Conservation (phyloP, 2,888 invertebrate species). For the Calameuta pallipes region DNA sequence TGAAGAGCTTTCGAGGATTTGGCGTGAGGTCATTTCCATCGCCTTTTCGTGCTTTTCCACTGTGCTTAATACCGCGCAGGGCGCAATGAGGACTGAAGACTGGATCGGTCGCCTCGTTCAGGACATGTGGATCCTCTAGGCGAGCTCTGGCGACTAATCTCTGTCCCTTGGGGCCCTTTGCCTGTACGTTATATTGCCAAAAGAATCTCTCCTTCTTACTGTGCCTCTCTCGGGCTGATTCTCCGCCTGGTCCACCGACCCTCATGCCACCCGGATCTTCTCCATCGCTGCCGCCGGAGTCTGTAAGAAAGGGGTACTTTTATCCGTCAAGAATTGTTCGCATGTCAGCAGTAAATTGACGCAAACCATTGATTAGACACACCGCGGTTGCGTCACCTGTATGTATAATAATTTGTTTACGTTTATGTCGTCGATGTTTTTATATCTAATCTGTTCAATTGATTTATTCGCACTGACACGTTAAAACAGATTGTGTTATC, state of each 20-base stretch:
- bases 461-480: neutral
- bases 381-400: neutral
- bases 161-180: slow-evolving; percentile 97
- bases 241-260: slow-evolving; percentile 58
- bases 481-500: neutral
- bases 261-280: slow-evolving; percentile 62
- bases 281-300: slow-evolving; percentile 75
- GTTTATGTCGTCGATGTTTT: neutral
- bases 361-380: neutral
- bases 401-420: neutral
- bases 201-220: slow-evolving; percentile 87
- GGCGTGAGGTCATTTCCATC: slow-evolving; percentile 98
- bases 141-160: slow-evolving; percentile 85
- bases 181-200: slow-evolving; percentile 99
- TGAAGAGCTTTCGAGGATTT: slow-evolving; percentile 89
- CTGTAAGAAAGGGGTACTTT: slow-evolving; percentile 56
- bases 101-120: slow-evolving; percentile 93
- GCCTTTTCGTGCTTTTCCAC: slow-evolving; percentile 93
- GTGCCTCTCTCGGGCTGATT: slow-evolving; percentile 49
- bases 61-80: slow-evolving; percentile 89
- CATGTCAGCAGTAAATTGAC: neutral
- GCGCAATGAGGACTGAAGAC: slow-evolving; percentile 95
- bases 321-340: neutral
- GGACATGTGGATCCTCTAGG: slow-evolving; percentile 90
- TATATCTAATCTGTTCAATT: neutral